phyloP scores from a whole-genome alignment of 2,888 invertebrate species.

The Mythimna impura region DNA sequence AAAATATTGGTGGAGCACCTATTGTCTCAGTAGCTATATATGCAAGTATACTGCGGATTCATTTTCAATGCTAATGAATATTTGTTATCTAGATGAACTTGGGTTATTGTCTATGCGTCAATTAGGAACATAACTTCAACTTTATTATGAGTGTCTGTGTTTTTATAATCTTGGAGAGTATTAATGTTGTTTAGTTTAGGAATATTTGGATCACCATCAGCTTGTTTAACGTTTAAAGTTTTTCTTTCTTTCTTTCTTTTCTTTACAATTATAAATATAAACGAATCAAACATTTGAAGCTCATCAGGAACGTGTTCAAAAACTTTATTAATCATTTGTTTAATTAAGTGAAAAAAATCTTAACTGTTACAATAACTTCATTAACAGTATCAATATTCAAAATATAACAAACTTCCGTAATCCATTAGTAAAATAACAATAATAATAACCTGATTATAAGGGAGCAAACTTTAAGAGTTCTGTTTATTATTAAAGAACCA shows the following conservation, averaged over 20 bases:
- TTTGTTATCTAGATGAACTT: slow-evolving; percentile 66
- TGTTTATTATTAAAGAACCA: not conserved
- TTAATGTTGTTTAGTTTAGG: not conserved
- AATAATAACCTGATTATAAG: not conserved
- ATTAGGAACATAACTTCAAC: slow-evolving; percentile 34
- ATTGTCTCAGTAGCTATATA: slow-evolving; percentile 60
- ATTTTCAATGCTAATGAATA: slow-evolving; percentile 66
- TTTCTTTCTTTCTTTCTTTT: too few relatives aligned
- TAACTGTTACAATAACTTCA: not conserved
- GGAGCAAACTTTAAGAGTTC: not conserved
- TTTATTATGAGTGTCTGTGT: not conserved
- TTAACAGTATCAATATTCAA: not conserved
- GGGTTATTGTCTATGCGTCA: slow-evolving; percentile 59
- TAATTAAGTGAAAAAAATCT: not conserved
- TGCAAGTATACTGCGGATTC: slow-evolving; percentile 40
- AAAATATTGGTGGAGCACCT: slow-evolving; percentile 59
- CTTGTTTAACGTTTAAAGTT: not conserved
- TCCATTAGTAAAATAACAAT: not conserved
- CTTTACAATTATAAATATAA: not conserved
- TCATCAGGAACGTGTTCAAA: not conserved
- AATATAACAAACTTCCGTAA: slow-evolving; percentile 1
- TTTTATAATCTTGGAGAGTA: not conserved
- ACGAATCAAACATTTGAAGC: not conserved
- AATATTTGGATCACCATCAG: not conserved
- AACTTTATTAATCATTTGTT: not conserved